These are phyloP conservation scores for Danaus melanippus DNA, from an alignment of 1,140 invertebrate species.

Conservation along the genomic window DNA sequence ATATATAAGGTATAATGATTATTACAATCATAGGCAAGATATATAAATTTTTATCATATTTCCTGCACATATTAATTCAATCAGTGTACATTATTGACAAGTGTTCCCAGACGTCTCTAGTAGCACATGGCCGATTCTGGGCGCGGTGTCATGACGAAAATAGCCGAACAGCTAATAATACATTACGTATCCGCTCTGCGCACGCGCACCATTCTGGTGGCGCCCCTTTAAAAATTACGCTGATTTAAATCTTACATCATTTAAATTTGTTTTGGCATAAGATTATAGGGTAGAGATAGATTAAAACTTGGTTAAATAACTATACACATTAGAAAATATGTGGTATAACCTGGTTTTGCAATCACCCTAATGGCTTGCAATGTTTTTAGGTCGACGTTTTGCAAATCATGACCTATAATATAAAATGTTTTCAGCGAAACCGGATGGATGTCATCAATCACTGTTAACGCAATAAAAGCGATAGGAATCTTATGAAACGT, in stretches of 20 bases:
- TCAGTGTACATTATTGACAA: no score
- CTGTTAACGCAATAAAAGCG: constrained; percentile 32
- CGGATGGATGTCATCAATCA: constrained; percentile 51
- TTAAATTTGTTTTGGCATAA: not conserved
- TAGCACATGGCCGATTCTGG: constrained; percentile 55
- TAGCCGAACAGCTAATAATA: constrained; percentile 64
- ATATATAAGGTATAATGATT: no score
- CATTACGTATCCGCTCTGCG: constrained; percentile 58
- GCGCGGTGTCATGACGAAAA: constrained; percentile 51
- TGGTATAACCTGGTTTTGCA: no score
- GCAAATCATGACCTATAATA: constrained; percentile 18
- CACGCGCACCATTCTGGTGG: constrained; percentile 42
- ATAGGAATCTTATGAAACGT: constrained; percentile 26
- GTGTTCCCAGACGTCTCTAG: constrained; percentile 40
- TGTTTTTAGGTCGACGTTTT: constrained; percentile 4
- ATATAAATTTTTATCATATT: no score
- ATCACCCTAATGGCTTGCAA: no score
- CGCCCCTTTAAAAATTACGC: constrained; percentile 43
- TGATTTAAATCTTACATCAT: constrained; percentile 27
- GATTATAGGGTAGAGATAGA: no score
- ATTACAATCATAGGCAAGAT: no score
- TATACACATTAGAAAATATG: no score
- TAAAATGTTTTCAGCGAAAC: constrained; percentile 40
- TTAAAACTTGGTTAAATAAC: no score
- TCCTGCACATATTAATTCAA: no score